Evolutionary conservation across 1,140 invertebrate genomes (phyloP).

Genomic region (Agrilus planipennis): DNA sequence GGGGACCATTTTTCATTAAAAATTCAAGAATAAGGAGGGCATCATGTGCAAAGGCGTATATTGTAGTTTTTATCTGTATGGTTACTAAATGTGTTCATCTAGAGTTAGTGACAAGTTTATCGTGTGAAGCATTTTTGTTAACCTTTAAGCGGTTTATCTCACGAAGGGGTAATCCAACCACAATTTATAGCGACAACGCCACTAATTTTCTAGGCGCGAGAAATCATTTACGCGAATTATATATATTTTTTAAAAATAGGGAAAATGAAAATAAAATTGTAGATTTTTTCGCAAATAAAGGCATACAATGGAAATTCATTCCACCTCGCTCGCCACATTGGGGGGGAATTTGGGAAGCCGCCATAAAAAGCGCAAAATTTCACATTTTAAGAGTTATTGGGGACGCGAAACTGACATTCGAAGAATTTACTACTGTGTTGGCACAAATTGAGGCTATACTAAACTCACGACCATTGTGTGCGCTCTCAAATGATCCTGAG

Average conservation of each 20-base stretch:
- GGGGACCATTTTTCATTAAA: no score
- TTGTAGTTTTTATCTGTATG: no score
- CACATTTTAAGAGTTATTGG: conserved; percentile 12
- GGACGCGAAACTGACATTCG: not conserved
- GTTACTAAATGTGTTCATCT: no score
- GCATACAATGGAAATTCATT: conserved; percentile 19
- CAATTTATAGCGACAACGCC: conserved; percentile 26
- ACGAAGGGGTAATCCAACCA: conserved; percentile 16
- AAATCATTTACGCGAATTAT: conserved; percentile 15
- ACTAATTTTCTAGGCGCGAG: conserved; percentile 27
- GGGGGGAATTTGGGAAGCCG: conserved; percentile 19
- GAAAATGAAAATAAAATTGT: conserved; percentile 1
- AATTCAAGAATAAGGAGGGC: no score
- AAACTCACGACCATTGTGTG: not conserved
- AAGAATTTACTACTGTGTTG: conserved; percentile 1
- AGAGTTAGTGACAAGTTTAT: conserved; percentile 23
- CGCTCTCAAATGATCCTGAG: not conserved
- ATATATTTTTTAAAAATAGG: conserved; percentile 4
- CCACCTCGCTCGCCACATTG: conserved; percentile 20
- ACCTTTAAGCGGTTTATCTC: conserved; percentile 27
- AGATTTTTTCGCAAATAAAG: conserved; percentile 9
- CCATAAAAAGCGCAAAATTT: conserved; percentile 17
- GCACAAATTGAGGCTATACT: conserved; percentile 2
- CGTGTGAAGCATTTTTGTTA: conserved; percentile 24
- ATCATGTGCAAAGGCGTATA: no score